A percentile compares a stretch with the other conserved stretches of the same genome.
Evolutionary conservation across 1,140 invertebrate genomes (phyloP).

Genomic region (Drosophila prosaltans): DNA sequence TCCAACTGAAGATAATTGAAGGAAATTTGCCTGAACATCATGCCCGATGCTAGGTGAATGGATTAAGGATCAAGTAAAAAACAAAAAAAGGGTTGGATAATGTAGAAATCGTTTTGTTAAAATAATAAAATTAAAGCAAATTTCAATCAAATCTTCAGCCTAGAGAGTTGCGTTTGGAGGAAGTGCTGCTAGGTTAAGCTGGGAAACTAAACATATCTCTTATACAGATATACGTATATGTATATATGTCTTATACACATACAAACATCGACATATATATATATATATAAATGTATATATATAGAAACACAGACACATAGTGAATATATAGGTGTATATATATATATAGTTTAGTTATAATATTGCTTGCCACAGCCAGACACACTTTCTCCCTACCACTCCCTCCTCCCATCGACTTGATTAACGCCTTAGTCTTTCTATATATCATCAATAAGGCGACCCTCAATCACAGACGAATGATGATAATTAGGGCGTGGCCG

Average conservation of each 20-base stretch:
- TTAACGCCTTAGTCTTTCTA: conserved; percentile 34
- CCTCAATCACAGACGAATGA: conserved; percentile 92
- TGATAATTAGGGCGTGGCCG: conserved; percentile 94
- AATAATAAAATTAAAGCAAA: not conserved
- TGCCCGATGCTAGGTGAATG: not conserved
- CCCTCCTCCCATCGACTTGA: conserved; percentile 4
- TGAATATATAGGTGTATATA: conserved; percentile 31
- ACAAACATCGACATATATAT: conserved; percentile 21
- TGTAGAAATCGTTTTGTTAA: not conserved
- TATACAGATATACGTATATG: conserved; percentile 3
- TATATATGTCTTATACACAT: conserved; percentile 14
- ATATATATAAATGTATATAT: conserved; percentile 24
- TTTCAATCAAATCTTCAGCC: conserved; percentile 2
- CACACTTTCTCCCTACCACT: conserved; percentile 20
- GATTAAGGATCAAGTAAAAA: not conserved
- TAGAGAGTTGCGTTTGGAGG: not conserved
- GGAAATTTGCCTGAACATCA: not conserved
- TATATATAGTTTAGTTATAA: conserved; percentile 26
- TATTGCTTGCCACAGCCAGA: conserved; percentile 57
- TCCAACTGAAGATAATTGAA: conserved; percentile 1
- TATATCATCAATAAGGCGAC: conserved; percentile 86
- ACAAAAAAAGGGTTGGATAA: not conserved
- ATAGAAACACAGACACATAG: conserved; percentile 32
- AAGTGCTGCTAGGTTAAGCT: conserved; percentile 4
- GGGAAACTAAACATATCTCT: conserved; percentile 10